Base-by-base conservation (phyloP, 1,140 invertebrate genomes). In the Acromyrmex charruanus region DNA sequence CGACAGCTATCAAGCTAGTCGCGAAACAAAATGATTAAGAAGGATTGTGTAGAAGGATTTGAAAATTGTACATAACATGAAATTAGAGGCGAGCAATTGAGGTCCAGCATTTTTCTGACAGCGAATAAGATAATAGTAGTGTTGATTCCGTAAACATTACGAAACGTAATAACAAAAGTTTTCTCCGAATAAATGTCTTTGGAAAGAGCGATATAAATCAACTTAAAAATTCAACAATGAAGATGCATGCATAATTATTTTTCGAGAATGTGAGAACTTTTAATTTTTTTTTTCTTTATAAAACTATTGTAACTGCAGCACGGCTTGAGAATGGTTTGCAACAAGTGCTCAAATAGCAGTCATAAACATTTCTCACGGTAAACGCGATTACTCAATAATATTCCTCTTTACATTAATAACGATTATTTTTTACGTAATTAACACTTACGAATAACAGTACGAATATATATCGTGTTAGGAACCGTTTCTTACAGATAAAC, bases 1-100 rank as follows among this genome's bases (percentile, higher is more conserved):
- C 59, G 39, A 80, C 21, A 68, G 51, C 84, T 51, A 86, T 85
- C 81, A 65, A 85, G 44, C 44, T 85, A 77, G 39, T 66, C 44
- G 74, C 35, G 82, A 65, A 51, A 85, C 71, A 44, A 82, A 84
- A 84, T 75, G 80, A 84, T 84, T 74, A 74, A 61, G 80, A 74
- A 61, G 80, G 69, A 28, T 25, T 84, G 25, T 21, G 25, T 63
- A n/a, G 72, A 84, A 75, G 80, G 58, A 84, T 84, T 84, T 61
- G 69, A 84, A 84, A 74, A 75, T 84, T 84, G 69, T 31, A 63
- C 28, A 28, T 55, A 25, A 82, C 12, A 18, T 16, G 28, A 51
- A 63, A 75, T 61, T 72, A 55, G 28, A 51, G 10, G 44, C 25
- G 55, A 74, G 14, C n/a, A 49, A 82, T 39, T 35, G 65, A 25